Evolutionary conservation across 2,888 invertebrate genomes (phyloP).

Genomic region (Synanthedon myopaeformis): DNA sequence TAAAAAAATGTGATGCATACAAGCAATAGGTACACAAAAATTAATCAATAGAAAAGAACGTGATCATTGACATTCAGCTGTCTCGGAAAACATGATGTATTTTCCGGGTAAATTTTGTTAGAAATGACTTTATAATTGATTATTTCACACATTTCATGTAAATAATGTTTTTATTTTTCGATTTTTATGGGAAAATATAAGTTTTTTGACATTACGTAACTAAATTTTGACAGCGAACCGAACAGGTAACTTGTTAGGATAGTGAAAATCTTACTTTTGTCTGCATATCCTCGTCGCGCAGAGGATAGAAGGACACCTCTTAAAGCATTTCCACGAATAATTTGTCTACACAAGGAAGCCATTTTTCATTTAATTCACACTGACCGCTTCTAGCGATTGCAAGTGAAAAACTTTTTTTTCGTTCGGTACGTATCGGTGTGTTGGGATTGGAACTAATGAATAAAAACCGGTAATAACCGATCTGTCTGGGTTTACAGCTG

Average conservation of each 20-base stretch:
- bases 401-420: constrained; percentile 36
- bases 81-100: constrained; percentile 14
- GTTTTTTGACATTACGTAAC: constrained; percentile 66
- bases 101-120: constrained; percentile 6
- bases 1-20: not conserved
- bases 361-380: constrained; percentile 67
- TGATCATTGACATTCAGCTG: not conserved
- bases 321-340: constrained; percentile 74
- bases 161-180: constrained; percentile 2
- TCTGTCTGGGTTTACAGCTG: too few species aligned
- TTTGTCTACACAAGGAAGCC: constrained; percentile 82
- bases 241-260: constrained; percentile 15
- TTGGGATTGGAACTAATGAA: too few species aligned
- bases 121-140: too few species aligned
- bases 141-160: constrained; percentile 2
- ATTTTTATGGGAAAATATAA: constrained; percentile 4
- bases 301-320: constrained; percentile 73
- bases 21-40: not conserved
- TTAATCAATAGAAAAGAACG: constrained; percentile 6
- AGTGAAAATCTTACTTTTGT: constrained; percentile 72
- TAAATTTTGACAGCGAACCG: constrained; percentile 42
- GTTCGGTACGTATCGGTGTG: constrained; percentile 3
- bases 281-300: constrained; percentile 71
- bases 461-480: too few species aligned
- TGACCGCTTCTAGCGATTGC: constrained; percentile 62